Evolutionary conservation across 1,140 invertebrate genomes (phyloP), one percentile per base, ranked within the genome.

Genomic region (Trichoplusia ni): DNA sequence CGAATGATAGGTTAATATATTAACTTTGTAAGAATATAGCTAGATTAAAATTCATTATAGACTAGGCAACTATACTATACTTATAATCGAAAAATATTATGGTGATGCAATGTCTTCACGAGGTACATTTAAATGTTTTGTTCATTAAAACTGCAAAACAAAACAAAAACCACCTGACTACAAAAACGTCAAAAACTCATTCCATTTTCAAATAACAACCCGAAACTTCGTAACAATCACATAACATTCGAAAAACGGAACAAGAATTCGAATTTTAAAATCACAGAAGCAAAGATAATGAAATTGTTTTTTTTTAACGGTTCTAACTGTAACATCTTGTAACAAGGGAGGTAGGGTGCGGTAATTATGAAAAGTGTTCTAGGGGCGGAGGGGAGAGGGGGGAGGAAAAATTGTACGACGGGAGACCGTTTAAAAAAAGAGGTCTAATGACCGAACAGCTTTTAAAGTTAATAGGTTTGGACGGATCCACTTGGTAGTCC

Each of bases 401-500:
- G 73, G 67, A 27, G 66, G 71, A 67, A 69, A 77, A 77, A 74
- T 71, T 59, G 69, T 53, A 44, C 56, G 58, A 14, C 29, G 67
- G 47, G 67, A 66, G 71, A 70, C 74, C 76, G 71, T 73, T 82
- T 77, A 78, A 85, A 86, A 89, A 87, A 84, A 71, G 54, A 63
- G 60, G 70, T 78, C 71, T 82, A 82, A 87, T 77, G 84, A 84
- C 77, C 68, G 64, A 66, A 71, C 67, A 53, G 81, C 83, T 86
- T 84, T 86, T 77, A 80, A 73, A 86, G 25, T 85, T 87, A 87
- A 87, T 87, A 82, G 82, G 80, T 82, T 83, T 69, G 67, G 73
- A 81, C 75, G 66, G 70, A 73, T 75, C 69, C 64, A n/a, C n/a
- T 64, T 62, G 49, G 25, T 56, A 63, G 53, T 42, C 56, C 54